Percentiles rank a stretch among this genome's conserved stretches.
phyloP scores from a whole-genome alignment of 1,140 invertebrate genomes.

The Epicauta chinensis region DNA sequence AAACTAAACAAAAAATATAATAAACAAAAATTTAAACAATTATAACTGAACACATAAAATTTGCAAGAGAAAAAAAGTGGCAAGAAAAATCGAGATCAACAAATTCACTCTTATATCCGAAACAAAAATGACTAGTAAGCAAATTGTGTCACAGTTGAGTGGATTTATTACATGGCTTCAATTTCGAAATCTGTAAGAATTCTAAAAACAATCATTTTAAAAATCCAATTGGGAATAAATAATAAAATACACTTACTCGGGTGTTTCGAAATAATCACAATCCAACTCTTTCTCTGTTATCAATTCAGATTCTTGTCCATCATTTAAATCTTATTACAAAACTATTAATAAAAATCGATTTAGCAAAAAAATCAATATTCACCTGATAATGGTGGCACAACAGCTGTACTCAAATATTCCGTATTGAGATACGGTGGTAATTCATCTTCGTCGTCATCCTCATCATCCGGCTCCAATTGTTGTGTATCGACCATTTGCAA shows the following conservation, averaged over 20 bases:
- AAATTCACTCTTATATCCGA: neutral
- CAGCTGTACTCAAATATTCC: constrained; percentile 63
- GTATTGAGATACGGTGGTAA: constrained; percentile 64
- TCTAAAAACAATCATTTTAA: constrained; percentile 18
- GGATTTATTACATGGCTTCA: constrained; percentile 23
- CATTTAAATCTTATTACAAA: constrained; percentile 21
- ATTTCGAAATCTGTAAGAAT: constrained; percentile 29
- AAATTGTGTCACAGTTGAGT: constrained; percentile 3
- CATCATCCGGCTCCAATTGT: constrained; percentile 50
- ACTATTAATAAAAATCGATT: too few relatives aligned
- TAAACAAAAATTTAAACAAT: constrained; percentile 5
- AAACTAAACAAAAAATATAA: neutral
- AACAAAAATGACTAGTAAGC: constrained; percentile 12
- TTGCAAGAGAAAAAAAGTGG: neutral
- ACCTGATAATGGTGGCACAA: constrained; percentile 58
- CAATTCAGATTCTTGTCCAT: constrained; percentile 24
- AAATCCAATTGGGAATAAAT: neutral
- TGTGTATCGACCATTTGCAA: constrained; percentile 78
- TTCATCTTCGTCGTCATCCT: constrained; percentile 57
- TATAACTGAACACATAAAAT: constrained; percentile 7
- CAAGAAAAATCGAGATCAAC: too few relatives aligned
- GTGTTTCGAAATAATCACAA: constrained; percentile 28
- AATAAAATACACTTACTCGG: constrained; percentile 1
- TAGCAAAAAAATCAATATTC: too few relatives aligned
- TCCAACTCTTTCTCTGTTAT: constrained; percentile 29